Base-by-base conservation (phyloP, 2,888 invertebrate genomes). In the Idaea dimidiata region DNA sequence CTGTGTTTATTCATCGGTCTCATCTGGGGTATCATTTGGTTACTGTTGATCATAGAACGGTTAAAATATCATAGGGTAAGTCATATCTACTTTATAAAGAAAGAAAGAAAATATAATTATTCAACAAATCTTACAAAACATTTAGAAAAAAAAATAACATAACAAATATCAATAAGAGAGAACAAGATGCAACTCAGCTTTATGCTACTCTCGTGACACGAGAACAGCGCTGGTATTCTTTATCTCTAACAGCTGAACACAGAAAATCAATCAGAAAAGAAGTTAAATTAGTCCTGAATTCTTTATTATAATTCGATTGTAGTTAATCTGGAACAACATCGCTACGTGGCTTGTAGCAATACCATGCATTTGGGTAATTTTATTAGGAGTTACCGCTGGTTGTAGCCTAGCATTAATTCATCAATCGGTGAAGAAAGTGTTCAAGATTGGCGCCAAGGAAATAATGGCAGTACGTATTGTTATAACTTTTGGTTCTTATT, bases 271-370 rank as follows among this genome's bases (percentile, higher is more conserved):
- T n/a, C n/a, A n/a, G n/a, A n/a, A n/a, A n/a, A n/a, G n/a, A n/a
- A n/a, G n/a, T n/a, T n/a, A n/a, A n/a, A n/a, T n/a, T n/a, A n/a
- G n/a, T n/a, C n/a, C n/a, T n/a, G n/a, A n/a, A n/a, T n/a, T n/a
- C n/a, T n/a, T n/a, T n/a, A n/a, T n/a, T n/a, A n/a, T n/a, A n/a
- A n/a, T n/a, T n/a, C n/a, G n/a, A n/a, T 82, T 82, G 67, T 66
- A 91, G 91, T 69, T 90, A 63, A 75, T 88, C 53, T 91, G 88
- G 88, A 91, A 91, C 70, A 91, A 88, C 61, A 73, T 81, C 60
- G 68, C 76, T n/a, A 63, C 75, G 8, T 87, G 87, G 84, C 71
- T 89, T 58, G 62, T 82, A 57, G 61, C 76, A 1, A 65, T 90
- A 54, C 91, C 91, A 1, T 84, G 83, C 76, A 18, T 83, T 56